Evolutionary conservation across 2,113 vertebrate genomes (phyloP).

Genomic region (Macheiramphus alcinus): DNA sequence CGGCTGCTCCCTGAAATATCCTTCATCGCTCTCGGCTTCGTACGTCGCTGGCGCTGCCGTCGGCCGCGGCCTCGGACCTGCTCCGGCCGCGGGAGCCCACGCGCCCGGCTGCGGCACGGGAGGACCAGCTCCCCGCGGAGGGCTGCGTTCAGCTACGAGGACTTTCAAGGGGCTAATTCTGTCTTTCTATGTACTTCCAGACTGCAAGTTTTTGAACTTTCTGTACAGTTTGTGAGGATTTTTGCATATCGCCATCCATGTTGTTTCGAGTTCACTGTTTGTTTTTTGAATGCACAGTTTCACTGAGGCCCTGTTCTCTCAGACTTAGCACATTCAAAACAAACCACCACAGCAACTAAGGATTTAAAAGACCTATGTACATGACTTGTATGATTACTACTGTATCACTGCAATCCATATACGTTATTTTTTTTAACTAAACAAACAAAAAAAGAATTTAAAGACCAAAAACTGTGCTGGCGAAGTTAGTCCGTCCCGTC

Average conservation of each 20-base stretch:
- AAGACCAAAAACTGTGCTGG: constrained; percentile 86
- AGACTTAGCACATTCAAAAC: neutral
- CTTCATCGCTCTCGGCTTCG: constrained; percentile 64
- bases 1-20: constrained; percentile 57
- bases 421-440: constrained; percentile 66
- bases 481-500: constrained; percentile 43
- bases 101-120: constrained; percentile 41
- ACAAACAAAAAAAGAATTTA: constrained; percentile 63
- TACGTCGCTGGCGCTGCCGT: constrained; percentile 61
- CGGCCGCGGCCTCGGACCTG: constrained; percentile 40
- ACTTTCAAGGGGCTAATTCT: constrained; percentile 73
- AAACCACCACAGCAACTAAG: neutral
- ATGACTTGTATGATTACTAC: constrained; percentile 55
- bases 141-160: constrained; percentile 18
- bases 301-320: constrained; percentile 76
- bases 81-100: constrained; percentile 18
- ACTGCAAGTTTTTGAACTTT: constrained; percentile 83
- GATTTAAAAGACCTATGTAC: constrained; percentile 40
- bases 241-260: constrained; percentile 75
- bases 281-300: constrained; percentile 77
- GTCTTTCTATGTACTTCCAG: constrained; percentile 83
- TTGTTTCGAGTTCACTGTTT: constrained; percentile 69
- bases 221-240: constrained; percentile 84
- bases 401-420: constrained; percentile 63
- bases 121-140: constrained; percentile 38